These are phyloP conservation scores for Campopleginae sp. DNA, from an alignment of 2,888 invertebrate genomes.

Conservation along the genomic window DNA sequence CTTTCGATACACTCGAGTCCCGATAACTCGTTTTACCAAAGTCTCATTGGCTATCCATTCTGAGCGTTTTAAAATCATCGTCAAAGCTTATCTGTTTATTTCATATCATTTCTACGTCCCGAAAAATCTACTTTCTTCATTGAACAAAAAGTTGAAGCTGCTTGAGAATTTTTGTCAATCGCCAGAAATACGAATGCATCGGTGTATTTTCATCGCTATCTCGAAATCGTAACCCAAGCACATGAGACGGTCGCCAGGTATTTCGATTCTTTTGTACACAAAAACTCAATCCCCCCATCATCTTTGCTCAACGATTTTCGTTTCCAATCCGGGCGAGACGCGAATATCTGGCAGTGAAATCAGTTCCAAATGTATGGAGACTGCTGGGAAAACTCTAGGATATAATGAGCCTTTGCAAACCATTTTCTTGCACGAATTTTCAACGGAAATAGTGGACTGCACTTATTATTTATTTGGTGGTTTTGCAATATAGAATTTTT, in stretches of 20 bases:
- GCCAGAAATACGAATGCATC: too few species aligned
- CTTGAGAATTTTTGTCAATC: too few species aligned
- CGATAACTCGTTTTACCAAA: constrained; percentile 5
- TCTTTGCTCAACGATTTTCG: not conserved
- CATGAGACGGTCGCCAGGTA: too few species aligned
- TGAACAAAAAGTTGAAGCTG: too few species aligned
- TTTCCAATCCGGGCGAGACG: not conserved
- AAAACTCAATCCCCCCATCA: too few species aligned
- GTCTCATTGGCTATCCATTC: not conserved
- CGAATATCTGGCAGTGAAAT: not conserved
- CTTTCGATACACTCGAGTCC: not conserved
- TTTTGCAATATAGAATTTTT: not conserved
- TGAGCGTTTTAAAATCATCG: not conserved
- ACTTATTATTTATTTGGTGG: constrained; percentile 2
- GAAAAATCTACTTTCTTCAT: not conserved
- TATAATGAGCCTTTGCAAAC: not conserved
- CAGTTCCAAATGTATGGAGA: not conserved
- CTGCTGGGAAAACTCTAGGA: not conserved
- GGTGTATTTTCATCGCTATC: not conserved
- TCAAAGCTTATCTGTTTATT: not conserved
- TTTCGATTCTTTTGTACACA: too few species aligned
- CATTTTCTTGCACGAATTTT: not conserved
- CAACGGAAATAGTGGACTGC: not conserved
- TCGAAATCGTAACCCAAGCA: not conserved
- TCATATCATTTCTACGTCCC: not conserved